A percentile compares a stretch with the other conserved stretches of the same genome.
phyloP scores from a whole-genome alignment of 2,113 vertebrate species.

The Hyaena hyaena region DNA sequence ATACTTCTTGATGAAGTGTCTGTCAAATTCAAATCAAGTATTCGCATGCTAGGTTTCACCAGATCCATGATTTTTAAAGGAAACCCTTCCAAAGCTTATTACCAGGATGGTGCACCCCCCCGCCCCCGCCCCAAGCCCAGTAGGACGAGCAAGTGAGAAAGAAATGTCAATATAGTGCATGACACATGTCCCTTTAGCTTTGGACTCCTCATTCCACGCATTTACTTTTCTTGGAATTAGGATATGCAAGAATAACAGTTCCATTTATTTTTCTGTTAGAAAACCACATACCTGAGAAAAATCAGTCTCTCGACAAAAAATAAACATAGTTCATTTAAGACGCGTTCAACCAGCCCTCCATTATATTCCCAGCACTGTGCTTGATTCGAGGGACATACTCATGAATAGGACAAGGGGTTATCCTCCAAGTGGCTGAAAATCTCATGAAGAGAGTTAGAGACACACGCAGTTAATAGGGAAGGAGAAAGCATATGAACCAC shows the following conservation, averaged over 20 bases:
- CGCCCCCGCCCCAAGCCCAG: not conserved
- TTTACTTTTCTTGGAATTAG: not conserved
- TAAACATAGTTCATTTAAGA: constrained; percentile 11
- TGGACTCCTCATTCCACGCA: not conserved
- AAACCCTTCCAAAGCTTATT: constrained; percentile 36
- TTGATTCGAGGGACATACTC: not conserved
- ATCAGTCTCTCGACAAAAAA: not conserved
- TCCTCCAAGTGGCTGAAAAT: not conserved
- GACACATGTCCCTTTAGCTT: not conserved
- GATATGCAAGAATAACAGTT: not conserved
- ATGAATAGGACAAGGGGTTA: not conserved
- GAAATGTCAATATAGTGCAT: not conserved
- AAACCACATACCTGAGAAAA: not conserved
- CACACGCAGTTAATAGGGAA: not conserved
- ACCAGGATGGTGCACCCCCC: not conserved
- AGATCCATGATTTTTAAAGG: constrained; percentile 10
- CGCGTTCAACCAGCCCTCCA: not conserved
- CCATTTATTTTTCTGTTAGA: constrained; percentile 26
- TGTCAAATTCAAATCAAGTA: constrained; percentile 56
- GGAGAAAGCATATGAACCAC: not conserved
- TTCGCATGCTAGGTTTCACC: constrained; percentile 1
- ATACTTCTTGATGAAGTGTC: constrained; percentile 40
- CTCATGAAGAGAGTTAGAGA: not conserved
- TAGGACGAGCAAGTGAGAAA: not conserved
- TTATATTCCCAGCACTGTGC: not conserved